These are phyloP conservation scores for Nesometra sesokonis DNA, from an alignment of 35 echinoderm and acorn worm genomes.

Conservation along the genomic window DNA sequence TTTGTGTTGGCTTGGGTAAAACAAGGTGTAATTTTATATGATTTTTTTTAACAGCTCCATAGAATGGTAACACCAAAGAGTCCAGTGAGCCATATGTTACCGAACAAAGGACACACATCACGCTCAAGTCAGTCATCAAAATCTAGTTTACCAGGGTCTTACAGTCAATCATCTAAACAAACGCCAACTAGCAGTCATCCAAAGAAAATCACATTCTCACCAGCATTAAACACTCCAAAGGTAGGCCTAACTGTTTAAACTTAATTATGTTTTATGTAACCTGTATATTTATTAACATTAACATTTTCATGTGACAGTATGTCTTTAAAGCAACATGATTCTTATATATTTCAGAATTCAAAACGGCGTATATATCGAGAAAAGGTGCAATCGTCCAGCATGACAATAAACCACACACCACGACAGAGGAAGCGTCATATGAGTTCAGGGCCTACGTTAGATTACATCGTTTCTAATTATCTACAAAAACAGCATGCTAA, in stretches of 20 bases:
- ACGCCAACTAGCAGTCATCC: not conserved
- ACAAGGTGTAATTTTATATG: no score
- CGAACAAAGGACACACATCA: not conserved
- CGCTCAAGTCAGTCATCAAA: not conserved
- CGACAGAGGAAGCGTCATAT: not conserved
- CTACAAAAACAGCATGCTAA: slow-evolving; percentile 87
- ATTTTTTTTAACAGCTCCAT: not conserved
- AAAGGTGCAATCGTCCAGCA: not conserved
- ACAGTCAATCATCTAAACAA: not conserved
- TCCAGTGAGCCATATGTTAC: not conserved
- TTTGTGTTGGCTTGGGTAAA: no score
- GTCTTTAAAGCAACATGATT: no score
- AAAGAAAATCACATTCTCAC: not conserved
- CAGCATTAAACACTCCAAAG: not conserved
- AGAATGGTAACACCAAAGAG: not conserved
- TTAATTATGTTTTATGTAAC: no score
- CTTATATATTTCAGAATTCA: not conserved
- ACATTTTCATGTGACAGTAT: no score
- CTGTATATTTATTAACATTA: no score
- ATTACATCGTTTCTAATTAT: slow-evolving; percentile 76
- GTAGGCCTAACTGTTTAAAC: no score
- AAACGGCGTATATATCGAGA: not conserved
- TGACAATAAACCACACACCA: not conserved
- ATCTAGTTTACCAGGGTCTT: not conserved
- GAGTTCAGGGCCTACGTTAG: slow-evolving; percentile 44